phyloP scores from a whole-genome alignment of 2,113 vertebrate species.

The Spermophilus dauricus region DNA sequence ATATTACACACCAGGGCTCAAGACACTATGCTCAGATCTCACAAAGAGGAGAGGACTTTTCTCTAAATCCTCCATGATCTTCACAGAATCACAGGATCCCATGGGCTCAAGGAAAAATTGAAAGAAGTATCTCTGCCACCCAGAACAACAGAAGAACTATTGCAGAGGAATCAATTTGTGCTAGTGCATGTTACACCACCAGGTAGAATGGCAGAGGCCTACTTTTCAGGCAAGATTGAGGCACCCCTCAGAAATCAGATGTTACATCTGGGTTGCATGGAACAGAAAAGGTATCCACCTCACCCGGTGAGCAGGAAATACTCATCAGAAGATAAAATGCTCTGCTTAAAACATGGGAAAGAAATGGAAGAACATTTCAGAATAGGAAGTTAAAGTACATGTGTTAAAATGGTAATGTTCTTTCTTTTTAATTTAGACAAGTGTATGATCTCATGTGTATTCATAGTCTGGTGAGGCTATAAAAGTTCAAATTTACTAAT shows the following conservation, averaged over 20 bases:
- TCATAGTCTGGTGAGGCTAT: neutral
- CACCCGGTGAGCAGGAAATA: neutral
- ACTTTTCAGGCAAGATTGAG: neutral
- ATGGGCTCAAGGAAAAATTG: neutral
- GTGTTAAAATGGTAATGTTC: neutral
- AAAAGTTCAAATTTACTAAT: neutral
- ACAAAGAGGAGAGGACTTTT: neutral
- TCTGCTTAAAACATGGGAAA: neutral
- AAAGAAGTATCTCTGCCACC: neutral
- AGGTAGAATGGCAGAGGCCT: neutral
- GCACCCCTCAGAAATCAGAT: neutral
- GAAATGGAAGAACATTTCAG: neutral
- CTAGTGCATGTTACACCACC: neutral
- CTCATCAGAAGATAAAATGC: neutral
- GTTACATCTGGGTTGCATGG: neutral
- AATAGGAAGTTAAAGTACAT: neutral
- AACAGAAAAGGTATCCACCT: neutral
- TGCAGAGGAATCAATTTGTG: too few relatives aligned
- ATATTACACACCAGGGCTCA: neutral
- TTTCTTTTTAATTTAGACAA: slow-evolving; percentile 9
- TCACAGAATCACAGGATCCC: neutral
- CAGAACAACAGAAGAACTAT: neutral
- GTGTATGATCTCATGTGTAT: neutral
- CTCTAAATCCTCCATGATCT: neutral
- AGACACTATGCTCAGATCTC: neutral